Percentiles rank a stretch among this genome's conserved stretches.
Conservation (phyloP, 2,888 invertebrate species). For the Sarcophaga subvicina region DNA sequence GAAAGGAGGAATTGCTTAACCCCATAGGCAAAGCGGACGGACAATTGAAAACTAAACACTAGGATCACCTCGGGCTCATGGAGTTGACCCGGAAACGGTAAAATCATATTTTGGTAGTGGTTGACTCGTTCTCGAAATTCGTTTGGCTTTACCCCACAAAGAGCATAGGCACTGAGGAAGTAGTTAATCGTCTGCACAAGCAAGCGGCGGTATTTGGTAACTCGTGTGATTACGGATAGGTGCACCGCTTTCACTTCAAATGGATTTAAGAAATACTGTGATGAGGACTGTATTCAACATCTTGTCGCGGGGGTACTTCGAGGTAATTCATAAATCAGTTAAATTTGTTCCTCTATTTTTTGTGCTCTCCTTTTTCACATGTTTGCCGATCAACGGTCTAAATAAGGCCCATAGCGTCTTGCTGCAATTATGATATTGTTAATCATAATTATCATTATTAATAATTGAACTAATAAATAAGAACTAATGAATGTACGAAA, state of each 20-base stretch:
- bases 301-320: conserved; percentile 74
- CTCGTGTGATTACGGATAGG: conserved; percentile 77
- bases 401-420: too few relatives aligned
- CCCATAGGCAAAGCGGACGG: conserved; percentile 54
- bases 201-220: conserved; percentile 65
- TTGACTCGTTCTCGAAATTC: conserved; percentile 77
- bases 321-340: conserved; percentile 70
- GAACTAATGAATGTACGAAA: too few relatives aligned
- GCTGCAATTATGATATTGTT: too few relatives aligned
- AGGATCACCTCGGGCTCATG: conserved; percentile 78
- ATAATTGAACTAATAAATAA: too few relatives aligned
- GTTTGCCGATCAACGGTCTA: too few relatives aligned
- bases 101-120: conserved; percentile 75
- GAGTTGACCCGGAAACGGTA: conserved; percentile 74
- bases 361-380: too few relatives aligned
- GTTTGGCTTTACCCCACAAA: conserved; percentile 76
- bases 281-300: conserved; percentile 72
- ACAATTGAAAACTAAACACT: conserved; percentile 72
- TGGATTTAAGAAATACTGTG: conserved; percentile 75
- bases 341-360: too few relatives aligned
- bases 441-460: too few relatives aligned
- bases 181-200: conserved; percentile 71
- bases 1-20: conserved; percentile 62
- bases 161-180: conserved; percentile 72
- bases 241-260: conserved; percentile 78